phyloP scores from a whole-genome alignment of 2,888 invertebrate species.

The Empis livida region DNA sequence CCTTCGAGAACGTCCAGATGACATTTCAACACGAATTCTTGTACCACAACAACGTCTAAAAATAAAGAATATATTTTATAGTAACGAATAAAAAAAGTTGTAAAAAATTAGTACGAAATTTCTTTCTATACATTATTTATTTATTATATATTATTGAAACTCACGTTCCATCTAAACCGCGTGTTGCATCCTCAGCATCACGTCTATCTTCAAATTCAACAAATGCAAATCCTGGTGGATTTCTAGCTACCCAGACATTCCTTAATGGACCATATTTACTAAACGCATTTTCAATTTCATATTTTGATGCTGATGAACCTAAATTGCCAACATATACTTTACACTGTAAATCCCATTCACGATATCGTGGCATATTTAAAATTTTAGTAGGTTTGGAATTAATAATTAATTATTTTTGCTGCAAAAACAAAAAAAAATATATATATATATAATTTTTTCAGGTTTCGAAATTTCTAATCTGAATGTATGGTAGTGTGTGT shows the following conservation, averaged over 20 bases:
- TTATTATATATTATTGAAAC: constrained; percentile 22
- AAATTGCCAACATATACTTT: constrained; percentile 86
- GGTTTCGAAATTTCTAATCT: no score
- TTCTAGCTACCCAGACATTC: constrained; percentile 84
- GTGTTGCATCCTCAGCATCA: constrained; percentile 73
- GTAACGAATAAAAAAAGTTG: no score
- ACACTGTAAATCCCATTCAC: constrained; percentile 71
- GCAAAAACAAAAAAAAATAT: no score
- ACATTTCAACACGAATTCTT: constrained; percentile 86
- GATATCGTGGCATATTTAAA: constrained; percentile 35
- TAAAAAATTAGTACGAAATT: neutral
- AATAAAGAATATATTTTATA: constrained; percentile 6
- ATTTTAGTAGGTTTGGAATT: neutral
- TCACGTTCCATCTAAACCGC: constrained; percentile 70
- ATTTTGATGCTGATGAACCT: constrained; percentile 74
- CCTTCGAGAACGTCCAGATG: constrained; percentile 68
- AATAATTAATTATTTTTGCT: no score
- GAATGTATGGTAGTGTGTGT: no score
- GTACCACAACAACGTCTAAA: constrained; percentile 76
- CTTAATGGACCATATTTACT: constrained; percentile 71
- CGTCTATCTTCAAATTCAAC: constrained; percentile 76
- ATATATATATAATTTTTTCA: no score
- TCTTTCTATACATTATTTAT: neutral
- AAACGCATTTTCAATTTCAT: constrained; percentile 73
- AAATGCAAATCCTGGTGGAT: constrained; percentile 82